phyloP scores from a whole-genome alignment of 2,888 invertebrate genomes.

The Lamproptera curius region DNA sequence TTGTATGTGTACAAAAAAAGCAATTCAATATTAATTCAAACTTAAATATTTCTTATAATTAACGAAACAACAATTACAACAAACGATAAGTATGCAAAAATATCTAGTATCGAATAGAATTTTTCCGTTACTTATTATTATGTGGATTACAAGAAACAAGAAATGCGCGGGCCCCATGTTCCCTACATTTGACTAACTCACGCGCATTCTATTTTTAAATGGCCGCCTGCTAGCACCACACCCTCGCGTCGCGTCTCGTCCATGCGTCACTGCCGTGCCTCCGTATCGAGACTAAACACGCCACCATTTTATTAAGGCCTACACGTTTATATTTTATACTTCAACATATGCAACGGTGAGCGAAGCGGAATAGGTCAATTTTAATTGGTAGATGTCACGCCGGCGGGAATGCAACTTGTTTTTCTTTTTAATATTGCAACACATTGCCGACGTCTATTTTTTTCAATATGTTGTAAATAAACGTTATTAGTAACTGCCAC shows the following conservation, averaged over 20 bases:
- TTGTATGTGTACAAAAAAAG: too few species aligned
- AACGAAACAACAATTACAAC: too few species aligned
- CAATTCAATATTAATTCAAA: too few species aligned
- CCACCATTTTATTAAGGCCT: constrained; percentile 10
- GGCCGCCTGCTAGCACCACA: constrained; percentile 37
- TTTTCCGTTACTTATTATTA: too few species aligned
- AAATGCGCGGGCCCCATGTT: too few species aligned
- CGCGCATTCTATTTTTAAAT: constrained; percentile 41
- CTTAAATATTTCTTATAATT: too few species aligned
- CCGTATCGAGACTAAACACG: constrained; percentile 28
- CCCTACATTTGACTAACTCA: constrained; percentile 17
- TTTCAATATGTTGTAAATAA: too few species aligned
- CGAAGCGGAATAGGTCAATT: constrained; percentile 6
- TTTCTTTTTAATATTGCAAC: too few species aligned
- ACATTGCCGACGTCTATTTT: neutral
- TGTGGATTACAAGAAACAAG: too few species aligned
- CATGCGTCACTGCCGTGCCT: constrained; percentile 58
- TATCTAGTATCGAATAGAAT: too few species aligned
- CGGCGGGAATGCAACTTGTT: constrained; percentile 1
- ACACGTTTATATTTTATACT: neutral
- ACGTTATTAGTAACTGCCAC: too few species aligned
- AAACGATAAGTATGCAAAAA: too few species aligned
- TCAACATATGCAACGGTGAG: constrained; percentile 3
- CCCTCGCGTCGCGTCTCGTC: constrained; percentile 36
- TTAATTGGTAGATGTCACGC: neutral